These are phyloP conservation scores for Carlito syrichta DNA, from an alignment of 2,113 vertebrate genomes.

Conservation along the genomic window DNA sequence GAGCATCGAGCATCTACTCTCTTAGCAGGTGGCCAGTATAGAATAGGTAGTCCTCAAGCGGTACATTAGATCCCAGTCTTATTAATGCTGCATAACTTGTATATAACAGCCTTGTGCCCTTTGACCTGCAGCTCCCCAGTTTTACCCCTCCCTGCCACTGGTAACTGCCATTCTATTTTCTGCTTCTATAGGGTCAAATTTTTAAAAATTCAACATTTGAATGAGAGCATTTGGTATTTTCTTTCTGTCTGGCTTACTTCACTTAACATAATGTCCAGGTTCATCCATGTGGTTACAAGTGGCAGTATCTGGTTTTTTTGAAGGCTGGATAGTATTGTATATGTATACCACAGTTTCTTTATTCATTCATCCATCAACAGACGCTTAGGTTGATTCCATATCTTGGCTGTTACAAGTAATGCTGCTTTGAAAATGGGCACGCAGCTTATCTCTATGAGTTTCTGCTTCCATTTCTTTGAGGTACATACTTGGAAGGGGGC, in stretches of 20 bases:
- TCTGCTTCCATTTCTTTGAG: not conserved
- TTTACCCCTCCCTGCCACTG: not conserved
- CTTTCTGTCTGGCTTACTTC: not conserved
- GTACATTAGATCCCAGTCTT: not conserved
- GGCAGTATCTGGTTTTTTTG: not conserved
- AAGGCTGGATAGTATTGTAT: not conserved
- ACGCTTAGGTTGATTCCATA: not conserved
- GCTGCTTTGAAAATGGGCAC: not conserved
- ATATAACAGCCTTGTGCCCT: not conserved
- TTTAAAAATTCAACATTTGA: not conserved
- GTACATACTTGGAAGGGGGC: not conserved
- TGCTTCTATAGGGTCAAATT: too few relatives aligned
- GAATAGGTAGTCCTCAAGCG: not conserved
- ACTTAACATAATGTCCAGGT: not conserved
- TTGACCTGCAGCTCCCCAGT: not conserved
- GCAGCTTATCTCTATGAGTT: not conserved
- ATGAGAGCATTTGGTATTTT: not conserved
- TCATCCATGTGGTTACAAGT: not conserved
- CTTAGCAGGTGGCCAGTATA: not conserved
- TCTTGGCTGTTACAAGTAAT: not conserved
- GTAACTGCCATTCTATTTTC: not conserved
- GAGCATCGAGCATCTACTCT: not conserved
- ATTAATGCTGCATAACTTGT: not conserved
- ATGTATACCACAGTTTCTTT: not conserved
- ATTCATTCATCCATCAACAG: not conserved